phyloP scores from a whole-genome alignment of 2,888 invertebrate genomes.

The Abrostola triplasia region DNA sequence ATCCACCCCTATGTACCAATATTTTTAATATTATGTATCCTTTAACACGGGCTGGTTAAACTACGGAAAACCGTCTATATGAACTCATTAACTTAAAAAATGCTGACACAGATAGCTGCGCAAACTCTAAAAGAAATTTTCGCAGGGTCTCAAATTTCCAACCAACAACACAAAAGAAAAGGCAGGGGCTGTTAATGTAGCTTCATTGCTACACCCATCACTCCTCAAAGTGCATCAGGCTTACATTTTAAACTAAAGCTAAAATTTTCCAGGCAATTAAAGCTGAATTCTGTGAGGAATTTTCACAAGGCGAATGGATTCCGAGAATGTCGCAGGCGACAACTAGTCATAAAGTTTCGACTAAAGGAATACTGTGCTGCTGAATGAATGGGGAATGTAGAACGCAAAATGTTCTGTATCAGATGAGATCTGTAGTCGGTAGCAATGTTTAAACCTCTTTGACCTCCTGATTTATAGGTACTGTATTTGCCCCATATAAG shows the following conservation, averaged over 20 bases:
- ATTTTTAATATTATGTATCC: too few relatives aligned
- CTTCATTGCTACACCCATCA: slow-evolving; percentile 33
- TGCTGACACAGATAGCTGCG: neutral
- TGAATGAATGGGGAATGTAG: slow-evolving; percentile 13
- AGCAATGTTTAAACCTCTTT: neutral
- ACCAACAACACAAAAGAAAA: slow-evolving; percentile 19
- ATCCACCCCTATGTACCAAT: too few relatives aligned
- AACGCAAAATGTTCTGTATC: neutral
- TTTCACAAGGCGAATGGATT: slow-evolving; percentile 7
- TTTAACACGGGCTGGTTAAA: too few relatives aligned
- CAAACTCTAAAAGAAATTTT: neutral
- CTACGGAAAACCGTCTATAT: neutral
- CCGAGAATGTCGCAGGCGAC: slow-evolving; percentile 28
- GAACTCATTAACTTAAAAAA: neutral
- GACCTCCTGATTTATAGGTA: too few relatives aligned
- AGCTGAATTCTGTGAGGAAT: slow-evolving; percentile 43
- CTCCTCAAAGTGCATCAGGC: slow-evolving; percentile 28
- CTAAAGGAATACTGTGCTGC: slow-evolving; percentile 4
- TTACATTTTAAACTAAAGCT: slow-evolving; percentile 42
- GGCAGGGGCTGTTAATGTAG: slow-evolving; percentile 26
- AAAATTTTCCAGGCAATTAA: slow-evolving; percentile 49
- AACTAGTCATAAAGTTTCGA: slow-evolving; percentile 38
- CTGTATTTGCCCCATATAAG: neutral
- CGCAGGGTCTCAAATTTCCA: slow-evolving; percentile 6
- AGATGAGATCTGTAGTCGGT: neutral